Conservation (phyloP, 1,140 invertebrate genomes). For the Tribolium madens region DNA sequence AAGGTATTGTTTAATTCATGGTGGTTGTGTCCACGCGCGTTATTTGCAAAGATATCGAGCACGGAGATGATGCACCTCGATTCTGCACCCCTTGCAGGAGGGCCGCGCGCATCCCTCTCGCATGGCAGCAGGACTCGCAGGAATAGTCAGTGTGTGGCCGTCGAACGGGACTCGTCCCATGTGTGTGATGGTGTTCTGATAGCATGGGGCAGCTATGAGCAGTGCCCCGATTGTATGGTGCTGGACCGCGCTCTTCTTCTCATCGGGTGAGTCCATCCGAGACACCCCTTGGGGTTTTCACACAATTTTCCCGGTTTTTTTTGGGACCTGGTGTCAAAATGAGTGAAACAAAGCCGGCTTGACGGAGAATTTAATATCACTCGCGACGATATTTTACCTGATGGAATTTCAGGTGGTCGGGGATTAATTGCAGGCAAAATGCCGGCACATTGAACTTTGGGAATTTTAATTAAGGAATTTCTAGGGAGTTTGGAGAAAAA, state of each 20-base stretch:
- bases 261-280: conserved; percentile 46
- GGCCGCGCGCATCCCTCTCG: conserved; percentile 55
- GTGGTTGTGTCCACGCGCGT: not conserved
- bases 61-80: conserved; percentile 52
- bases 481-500: not conserved
- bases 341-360: not conserved
- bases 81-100: conserved; percentile 49
- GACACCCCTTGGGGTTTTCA: not conserved
- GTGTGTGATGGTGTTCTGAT: conserved; percentile 53
- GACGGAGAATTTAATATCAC: conserved; percentile 11
- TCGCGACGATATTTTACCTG: conserved; percentile 9
- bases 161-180: conserved; percentile 47
- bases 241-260: conserved; percentile 55
- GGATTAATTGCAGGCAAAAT: conserved; percentile 4
- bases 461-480: conserved; percentile 6
- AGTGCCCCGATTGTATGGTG: conserved; percentile 51
- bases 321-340: too few species aligned
- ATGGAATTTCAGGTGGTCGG: conserved; percentile 6
- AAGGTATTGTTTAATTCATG: not conserved
- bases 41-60: conserved; percentile 42
- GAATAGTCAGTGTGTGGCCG: conserved; percentile 54
- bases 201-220: conserved; percentile 56
- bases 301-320: too few species aligned
- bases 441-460: not conserved
- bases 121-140: conserved; percentile 53